phyloP scores from a whole-genome alignment of 1,140 invertebrate species.

The Bombus difficillimus region DNA sequence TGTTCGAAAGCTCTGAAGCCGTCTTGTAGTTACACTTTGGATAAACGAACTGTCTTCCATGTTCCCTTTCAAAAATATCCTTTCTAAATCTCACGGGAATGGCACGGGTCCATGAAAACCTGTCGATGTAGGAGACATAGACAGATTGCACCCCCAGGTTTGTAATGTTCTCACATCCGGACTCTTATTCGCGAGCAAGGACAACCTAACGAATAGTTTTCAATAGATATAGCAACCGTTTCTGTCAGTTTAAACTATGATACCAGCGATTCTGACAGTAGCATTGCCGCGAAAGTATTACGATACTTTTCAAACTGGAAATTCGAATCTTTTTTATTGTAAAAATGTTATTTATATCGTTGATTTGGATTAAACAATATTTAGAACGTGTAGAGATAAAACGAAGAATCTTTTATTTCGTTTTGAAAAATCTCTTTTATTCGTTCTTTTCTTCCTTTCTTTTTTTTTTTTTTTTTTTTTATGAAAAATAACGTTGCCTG shows the following conservation, averaged over 20 bases:
- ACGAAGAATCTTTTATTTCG: too few species aligned
- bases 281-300: not conserved
- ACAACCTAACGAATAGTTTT: conserved; percentile 56
- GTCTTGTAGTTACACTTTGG: conserved; percentile 25
- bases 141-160: conserved; percentile 63
- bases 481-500: not conserved
- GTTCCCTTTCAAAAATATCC: conserved; percentile 48
- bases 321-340: not conserved
- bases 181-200: conserved; percentile 55
- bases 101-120: conserved; percentile 54
- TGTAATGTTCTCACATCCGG: conserved; percentile 47
- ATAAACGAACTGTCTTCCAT: conserved; percentile 26
- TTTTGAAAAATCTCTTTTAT: too few species aligned
- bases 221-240: conserved; percentile 38
- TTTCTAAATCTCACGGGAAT: conserved; percentile 58
- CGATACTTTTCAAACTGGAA: too few species aligned
- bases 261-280: not conserved
- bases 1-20: not conserved
- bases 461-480: too few species aligned
- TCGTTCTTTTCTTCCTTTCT: too few species aligned
- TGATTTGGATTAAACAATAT: too few species aligned
- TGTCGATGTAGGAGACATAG: conserved; percentile 61
- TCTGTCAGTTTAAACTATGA: conserved; percentile 12
- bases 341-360: not conserved
- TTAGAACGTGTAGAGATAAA: too few species aligned